A percentile compares a stretch with the other conserved stretches of the same genome.
Evolutionary conservation across 2,113 vertebrate species (phyloP).

Genomic region (Marcusenius ussheri): DNA sequence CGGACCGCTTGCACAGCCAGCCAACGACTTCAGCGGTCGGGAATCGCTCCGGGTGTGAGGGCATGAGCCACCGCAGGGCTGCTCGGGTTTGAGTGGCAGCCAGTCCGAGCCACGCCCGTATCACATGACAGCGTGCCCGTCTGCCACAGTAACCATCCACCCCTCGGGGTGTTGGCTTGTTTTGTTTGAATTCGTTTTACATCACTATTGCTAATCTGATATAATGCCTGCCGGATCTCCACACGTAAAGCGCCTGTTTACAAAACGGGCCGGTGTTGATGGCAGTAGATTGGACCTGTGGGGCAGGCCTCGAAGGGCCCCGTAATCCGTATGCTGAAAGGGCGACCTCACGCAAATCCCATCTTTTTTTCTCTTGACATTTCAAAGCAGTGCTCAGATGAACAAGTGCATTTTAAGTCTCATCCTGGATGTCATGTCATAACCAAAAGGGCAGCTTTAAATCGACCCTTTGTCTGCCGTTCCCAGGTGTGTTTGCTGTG

Average conservation of each 20-base stretch:
- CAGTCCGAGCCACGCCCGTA: not conserved
- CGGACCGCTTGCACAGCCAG: not conserved
- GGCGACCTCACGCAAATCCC: not conserved
- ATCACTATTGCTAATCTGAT: not conserved
- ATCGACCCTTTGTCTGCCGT: not conserved
- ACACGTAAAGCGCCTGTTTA: not conserved
- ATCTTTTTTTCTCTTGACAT: not conserved
- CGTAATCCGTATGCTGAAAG: not conserved
- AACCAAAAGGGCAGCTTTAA: not conserved
- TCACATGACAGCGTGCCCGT: not conserved
- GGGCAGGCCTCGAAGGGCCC: not conserved
- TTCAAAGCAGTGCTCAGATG: not conserved
- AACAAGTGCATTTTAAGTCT: not conserved
- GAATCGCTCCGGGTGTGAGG: not conserved
- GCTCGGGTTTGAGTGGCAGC: not conserved
- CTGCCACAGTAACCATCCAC: not conserved
- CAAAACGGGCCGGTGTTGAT: not conserved
- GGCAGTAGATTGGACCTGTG: not conserved
- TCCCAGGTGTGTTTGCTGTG: not conserved
- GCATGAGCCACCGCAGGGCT: not conserved
- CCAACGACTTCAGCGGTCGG: not conserved
- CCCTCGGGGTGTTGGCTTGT: not conserved
- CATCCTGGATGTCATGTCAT: not conserved
- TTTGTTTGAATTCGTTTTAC: not conserved
- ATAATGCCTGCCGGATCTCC: not conserved